Conservation (phyloP, 2,888 invertebrate species). For the Orthosia gothica region DNA sequence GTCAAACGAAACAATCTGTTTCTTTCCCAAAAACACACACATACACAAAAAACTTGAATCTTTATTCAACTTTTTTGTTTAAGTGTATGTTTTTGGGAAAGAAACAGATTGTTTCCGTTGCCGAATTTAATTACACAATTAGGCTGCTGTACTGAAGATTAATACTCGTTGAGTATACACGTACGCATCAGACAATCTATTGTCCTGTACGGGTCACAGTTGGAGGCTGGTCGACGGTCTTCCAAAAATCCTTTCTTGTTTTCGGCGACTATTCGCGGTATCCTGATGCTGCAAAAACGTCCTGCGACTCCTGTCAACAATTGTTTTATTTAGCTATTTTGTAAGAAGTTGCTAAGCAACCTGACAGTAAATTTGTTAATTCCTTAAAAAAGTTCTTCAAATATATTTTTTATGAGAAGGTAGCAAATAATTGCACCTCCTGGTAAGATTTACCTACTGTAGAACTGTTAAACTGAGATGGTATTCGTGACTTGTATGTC, state of each 20-base stretch:
- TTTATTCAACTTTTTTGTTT: no score
- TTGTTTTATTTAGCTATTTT: not conserved
- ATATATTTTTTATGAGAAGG: not conserved
- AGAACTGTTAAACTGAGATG: not conserved
- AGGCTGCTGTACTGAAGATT: constrained; percentile 2
- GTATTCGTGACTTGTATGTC: no score
- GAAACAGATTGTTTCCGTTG: no score
- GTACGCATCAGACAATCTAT: constrained; percentile 96
- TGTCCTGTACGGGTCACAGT: constrained; percentile 98
- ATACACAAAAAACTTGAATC: no score
- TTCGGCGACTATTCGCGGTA: constrained; percentile 97
- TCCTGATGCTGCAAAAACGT: constrained; percentile 98
- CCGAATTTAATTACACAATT: no score
- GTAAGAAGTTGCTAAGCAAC: no score
- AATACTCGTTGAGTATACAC: constrained; percentile 94
- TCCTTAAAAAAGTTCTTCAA: not conserved
- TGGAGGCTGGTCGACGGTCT: constrained; percentile 98
- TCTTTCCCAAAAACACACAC: no score
- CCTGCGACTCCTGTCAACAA: constrained; percentile 95
- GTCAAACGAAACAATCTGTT: no score
- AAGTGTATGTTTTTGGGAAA: no score
- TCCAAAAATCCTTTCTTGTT: constrained; percentile 98
- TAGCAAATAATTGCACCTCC: not conserved
- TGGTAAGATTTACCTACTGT: no score
- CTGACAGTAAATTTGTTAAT: no score